These are phyloP conservation scores for Callyntrura guangdongensis DNA, from an alignment of 2,888 invertebrate species.

Conservation along the genomic window DNA sequence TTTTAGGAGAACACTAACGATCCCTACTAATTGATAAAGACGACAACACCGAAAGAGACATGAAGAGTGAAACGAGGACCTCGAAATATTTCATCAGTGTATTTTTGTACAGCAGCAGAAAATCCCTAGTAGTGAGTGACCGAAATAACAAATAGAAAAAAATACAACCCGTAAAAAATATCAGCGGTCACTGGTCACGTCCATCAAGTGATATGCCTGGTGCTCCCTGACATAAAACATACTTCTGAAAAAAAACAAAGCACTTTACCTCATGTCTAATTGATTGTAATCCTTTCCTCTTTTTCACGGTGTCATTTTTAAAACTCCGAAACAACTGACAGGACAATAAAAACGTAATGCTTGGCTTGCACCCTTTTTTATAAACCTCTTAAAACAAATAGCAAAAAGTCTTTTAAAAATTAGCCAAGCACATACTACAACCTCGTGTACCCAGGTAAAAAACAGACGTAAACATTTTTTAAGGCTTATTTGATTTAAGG, in stretches of 20 bases:
- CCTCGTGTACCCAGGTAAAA: neutral
- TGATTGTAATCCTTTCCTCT: slow-evolving; percentile 22
- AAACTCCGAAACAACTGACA: slow-evolving; percentile 10
- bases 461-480: no score
- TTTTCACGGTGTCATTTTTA: neutral
- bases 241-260: neutral
- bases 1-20: no score
- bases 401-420: slow-evolving; percentile 4
- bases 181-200: neutral
- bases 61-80: neutral
- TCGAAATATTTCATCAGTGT: neutral
- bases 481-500: neutral
- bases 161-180: neutral
- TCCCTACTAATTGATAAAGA: neutral
- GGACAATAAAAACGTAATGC: neutral
- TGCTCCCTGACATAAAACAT: neutral
- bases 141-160: neutral
- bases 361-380: neutral
- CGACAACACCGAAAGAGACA: neutral
- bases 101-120: neutral
- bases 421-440: neutral
- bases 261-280: neutral
- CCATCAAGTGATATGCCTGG: neutral
- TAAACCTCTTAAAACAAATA: neutral
- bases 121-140: no score